These are phyloP conservation scores for Blera fallax DNA, from an alignment of 2,888 invertebrate species.

Conservation along the genomic window DNA sequence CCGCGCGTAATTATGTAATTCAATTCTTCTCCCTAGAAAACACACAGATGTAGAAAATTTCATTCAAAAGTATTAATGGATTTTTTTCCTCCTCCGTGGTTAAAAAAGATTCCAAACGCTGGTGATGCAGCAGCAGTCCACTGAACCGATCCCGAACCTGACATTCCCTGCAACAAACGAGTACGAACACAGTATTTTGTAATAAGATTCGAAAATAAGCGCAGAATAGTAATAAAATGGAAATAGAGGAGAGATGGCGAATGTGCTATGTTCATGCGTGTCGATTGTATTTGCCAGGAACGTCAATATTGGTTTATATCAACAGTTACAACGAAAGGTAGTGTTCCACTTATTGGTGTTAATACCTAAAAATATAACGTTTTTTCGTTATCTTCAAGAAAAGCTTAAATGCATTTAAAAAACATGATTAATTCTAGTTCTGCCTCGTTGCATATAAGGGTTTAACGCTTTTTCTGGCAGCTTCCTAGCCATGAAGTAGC, in stretches of 20 bases:
- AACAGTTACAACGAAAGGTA: not conserved
- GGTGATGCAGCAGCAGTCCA: not conserved
- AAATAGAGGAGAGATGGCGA: not conserved
- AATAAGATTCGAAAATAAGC: conserved; percentile 25
- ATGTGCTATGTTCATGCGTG: not conserved
- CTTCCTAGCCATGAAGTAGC: too few species aligned
- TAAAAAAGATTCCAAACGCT: conserved; percentile 10
- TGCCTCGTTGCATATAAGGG: too few species aligned
- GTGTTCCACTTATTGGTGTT: not conserved
- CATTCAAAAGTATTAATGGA: conserved; percentile 48
- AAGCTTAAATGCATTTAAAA: too few species aligned
- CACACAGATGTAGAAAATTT: conserved; percentile 6
- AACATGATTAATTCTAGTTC: too few species aligned
- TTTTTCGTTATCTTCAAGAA: too few species aligned
- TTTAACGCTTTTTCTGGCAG: too few species aligned
- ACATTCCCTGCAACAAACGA: not conserved
- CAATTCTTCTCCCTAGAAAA: conserved; percentile 19
- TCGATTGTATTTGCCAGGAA: not conserved
- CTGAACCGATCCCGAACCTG: conserved; percentile 10
- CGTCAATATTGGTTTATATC: not conserved
- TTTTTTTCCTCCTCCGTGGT: conserved; percentile 14
- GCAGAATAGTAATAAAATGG: not conserved
- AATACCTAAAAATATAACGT: not conserved
- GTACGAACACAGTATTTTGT: not conserved
- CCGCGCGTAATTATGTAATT: conserved; percentile 49